Evolutionary conservation across 2,797 vertebrate genomes (phyloP).

Genomic region (Chiloscyllium punctatum): DNA sequence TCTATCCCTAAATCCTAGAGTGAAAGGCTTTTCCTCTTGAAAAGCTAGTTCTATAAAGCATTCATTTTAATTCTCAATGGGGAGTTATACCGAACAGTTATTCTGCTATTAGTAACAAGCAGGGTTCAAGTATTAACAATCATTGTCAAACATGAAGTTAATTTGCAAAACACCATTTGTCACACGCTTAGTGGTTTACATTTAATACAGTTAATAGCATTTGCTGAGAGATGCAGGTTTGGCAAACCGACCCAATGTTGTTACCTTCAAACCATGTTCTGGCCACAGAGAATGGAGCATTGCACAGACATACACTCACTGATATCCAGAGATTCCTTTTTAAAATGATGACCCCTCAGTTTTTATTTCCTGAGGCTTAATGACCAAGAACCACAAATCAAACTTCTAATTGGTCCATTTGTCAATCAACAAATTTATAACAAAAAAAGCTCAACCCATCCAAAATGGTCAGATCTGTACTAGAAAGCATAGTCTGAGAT

Average conservation of each 20-base stretch:
- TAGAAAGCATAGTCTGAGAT: neutral
- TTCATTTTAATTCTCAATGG: neutral
- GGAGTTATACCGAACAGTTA: neutral
- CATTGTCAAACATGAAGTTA: neutral
- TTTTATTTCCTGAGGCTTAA: neutral
- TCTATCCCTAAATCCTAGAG: neutral
- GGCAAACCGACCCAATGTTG: neutral
- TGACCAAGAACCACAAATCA: neutral
- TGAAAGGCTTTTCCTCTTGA: neutral
- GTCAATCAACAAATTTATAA: neutral
- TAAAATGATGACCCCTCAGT: neutral
- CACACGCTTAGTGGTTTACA: neutral
- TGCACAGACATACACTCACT: neutral
- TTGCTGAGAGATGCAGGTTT: neutral
- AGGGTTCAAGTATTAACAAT: neutral
- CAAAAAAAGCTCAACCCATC: neutral
- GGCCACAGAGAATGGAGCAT: neutral
- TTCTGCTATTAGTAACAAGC: neutral
- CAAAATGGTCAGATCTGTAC: neutral
- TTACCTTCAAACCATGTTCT: neutral
- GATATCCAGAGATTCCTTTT: neutral
- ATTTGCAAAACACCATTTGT: neutral
- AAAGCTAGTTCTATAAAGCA: neutral
- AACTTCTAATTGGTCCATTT: neutral
- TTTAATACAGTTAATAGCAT: neutral